Evolutionary conservation across 2,113 vertebrate species (phyloP).

Genomic region (Octodon degus): DNA sequence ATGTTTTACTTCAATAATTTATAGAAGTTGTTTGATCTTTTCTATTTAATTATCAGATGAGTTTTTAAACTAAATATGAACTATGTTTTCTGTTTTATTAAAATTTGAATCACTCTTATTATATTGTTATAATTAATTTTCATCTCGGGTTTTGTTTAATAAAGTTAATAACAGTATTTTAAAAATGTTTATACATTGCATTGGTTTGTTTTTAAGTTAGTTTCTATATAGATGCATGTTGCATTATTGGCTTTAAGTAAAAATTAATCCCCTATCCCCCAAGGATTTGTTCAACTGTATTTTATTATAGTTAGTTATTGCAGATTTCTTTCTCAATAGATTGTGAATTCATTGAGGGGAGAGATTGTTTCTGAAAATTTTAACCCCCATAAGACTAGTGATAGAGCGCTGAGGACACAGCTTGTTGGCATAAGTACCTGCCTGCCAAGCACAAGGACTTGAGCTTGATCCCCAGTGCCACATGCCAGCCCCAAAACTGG

Average conservation of each 20-base stretch:
- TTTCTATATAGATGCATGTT: neutral
- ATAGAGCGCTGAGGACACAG: neutral
- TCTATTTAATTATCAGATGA: neutral
- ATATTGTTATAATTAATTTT: slow-evolving; percentile 35
- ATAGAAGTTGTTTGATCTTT: neutral
- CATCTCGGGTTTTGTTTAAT: slow-evolving; percentile 41
- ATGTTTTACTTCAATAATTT: slow-evolving; percentile 14
- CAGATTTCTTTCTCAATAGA: slow-evolving; percentile 37
- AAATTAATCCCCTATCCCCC: slow-evolving; percentile 6
- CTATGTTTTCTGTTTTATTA: slow-evolving; percentile 19
- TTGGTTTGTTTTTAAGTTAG: slow-evolving; percentile 9
- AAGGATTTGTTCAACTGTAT: slow-evolving; percentile 14
- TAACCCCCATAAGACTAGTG: neutral
- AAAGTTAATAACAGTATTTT: neutral
- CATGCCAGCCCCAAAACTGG: no score
- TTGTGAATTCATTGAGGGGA: neutral
- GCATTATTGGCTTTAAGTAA: slow-evolving; percentile 16
- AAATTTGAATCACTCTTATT: neutral
- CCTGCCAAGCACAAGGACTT: no score
- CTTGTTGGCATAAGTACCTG: no score
- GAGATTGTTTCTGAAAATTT: neutral
- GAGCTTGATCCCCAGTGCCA: no score
- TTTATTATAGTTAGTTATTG: slow-evolving; percentile 22
- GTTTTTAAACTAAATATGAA: slow-evolving; percentile 2
- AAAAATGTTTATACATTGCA: neutral